Base-by-base conservation (phyloP, 2,113 vertebrate genomes). In the Cephalopholis sonnerati region DNA sequence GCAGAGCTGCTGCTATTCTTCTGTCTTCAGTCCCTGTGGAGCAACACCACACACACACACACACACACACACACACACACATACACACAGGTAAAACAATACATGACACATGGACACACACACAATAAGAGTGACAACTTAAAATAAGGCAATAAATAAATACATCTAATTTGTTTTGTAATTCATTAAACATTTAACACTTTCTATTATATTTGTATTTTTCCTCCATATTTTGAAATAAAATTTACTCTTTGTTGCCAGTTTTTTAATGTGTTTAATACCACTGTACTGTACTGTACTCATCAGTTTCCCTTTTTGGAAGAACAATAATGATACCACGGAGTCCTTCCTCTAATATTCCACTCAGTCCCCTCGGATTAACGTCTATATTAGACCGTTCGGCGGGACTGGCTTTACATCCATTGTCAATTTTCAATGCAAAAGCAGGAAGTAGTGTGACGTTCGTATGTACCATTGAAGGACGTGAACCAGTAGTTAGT, bases 1-100 rank as follows among this genome's bases (percentile, higher is more conserved):
- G 53, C n/a, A 39, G 50, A 70, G 39, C 75, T 25, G 67, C 32
- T 46, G 88, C 78, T 82, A 89, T 89, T 92, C 87, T 92, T 89
- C 84, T 90, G 74, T 50, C 61, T 29, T 11, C 15, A 65, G 16
- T 51, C 90, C 90, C 82, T 8, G 25, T 70, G 85, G 89, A 73
- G 41, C 50, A 16, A 57, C 57, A 79, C 51, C 48, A 50, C 24
- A 63, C 53, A 74, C 69, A 63, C 84, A 70, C 62, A 61, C 44
- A 69, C 54, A 51, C 51, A 66, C 75, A 58, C 32, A 46, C 62
- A 78, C 67, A 29, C 50, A 61, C 54, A 63, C 25, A 64, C 74
- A 77, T 58, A 80, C 77, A 70, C 66, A 62, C 55, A 36, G 53
- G 69, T 74, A 8, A 81, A 78, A 86, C 76, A 83, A 79, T 65